Percentiles rank a stretch among this genome's conserved stretches.
These are phyloP conservation scores for Helobdella robusta DNA, from an alignment of 2,888 invertebrate genomes.

Conservation along the genomic window DNA sequence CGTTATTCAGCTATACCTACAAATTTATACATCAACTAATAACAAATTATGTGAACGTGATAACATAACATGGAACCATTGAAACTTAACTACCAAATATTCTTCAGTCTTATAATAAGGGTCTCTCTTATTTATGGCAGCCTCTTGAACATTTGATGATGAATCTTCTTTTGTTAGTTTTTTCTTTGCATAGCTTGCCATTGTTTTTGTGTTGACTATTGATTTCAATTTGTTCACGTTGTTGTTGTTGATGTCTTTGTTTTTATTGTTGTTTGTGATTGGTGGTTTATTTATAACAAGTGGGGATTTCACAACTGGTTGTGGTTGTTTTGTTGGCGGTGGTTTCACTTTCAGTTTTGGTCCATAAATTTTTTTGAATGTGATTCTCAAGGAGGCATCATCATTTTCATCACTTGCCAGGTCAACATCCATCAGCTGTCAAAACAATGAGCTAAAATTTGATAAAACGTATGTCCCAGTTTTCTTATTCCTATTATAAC, in stretches of 20 bases:
- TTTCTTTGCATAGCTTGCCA: neutral
- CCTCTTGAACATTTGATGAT: slow-evolving; percentile 27
- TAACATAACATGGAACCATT: neutral
- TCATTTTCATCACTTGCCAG: too few relatives aligned
- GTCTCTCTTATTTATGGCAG: slow-evolving; percentile 36
- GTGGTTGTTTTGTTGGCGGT: slow-evolving; percentile 8
- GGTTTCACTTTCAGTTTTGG: neutral
- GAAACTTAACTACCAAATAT: slow-evolving; percentile 35
- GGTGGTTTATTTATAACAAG: neutral
- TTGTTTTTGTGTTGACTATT: neutral
- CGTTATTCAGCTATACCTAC: too few relatives aligned
- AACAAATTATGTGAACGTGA: too few relatives aligned
- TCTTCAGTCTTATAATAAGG: slow-evolving; percentile 49
- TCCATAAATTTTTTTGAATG: too few relatives aligned
- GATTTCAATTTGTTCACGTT: neutral
- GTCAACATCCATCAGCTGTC: too few relatives aligned
- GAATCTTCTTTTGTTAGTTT: neutral
- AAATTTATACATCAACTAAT: too few relatives aligned
- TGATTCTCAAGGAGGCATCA: too few relatives aligned
- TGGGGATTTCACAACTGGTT: neutral
- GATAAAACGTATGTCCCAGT: too few relatives aligned
- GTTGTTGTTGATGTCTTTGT: slow-evolving; percentile 13
- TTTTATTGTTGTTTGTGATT: too few relatives aligned
- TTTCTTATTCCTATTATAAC: too few relatives aligned
- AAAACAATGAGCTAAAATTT: too few relatives aligned